Evolutionary conservation across 2,797 vertebrate genomes (phyloP).

Genomic region (Clangula hyemalis): DNA sequence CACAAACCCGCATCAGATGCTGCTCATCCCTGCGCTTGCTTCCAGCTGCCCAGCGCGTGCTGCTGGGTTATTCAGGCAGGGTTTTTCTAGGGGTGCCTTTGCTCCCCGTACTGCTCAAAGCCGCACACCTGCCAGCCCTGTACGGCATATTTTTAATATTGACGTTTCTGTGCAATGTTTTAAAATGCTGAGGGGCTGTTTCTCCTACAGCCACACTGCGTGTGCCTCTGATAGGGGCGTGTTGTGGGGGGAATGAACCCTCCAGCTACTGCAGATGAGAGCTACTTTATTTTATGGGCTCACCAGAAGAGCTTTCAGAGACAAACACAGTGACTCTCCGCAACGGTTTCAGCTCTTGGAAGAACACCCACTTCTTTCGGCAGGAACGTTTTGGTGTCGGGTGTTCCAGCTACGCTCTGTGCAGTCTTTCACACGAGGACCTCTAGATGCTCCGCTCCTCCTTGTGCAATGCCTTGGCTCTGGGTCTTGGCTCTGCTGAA

Average conservation of each 20-base stretch:
- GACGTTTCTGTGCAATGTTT: neutral
- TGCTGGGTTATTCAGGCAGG: neutral
- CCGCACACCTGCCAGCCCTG: no score
- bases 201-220: neutral
- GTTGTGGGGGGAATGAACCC: neutral
- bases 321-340: neutral
- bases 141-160: no score
- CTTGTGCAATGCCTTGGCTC: neutral
- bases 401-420: neutral
- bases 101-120: neutral
- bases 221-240: neutral
- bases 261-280: neutral
- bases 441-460: neutral
- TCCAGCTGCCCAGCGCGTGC: constrained; percentile 17
- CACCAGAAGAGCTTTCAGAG: neutral
- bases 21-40: neutral
- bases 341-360: neutral
- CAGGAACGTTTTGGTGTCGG: neutral
- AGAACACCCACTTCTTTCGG: neutral
- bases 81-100: neutral
- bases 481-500: neutral
- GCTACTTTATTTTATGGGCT: neutral
- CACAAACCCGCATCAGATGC: constrained; percentile 8
- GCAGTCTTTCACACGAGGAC: neutral
- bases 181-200: neutral